These are phyloP conservation scores for Cacoxenus indagator DNA, from an alignment of 2,888 invertebrate species.

Conservation along the genomic window DNA sequence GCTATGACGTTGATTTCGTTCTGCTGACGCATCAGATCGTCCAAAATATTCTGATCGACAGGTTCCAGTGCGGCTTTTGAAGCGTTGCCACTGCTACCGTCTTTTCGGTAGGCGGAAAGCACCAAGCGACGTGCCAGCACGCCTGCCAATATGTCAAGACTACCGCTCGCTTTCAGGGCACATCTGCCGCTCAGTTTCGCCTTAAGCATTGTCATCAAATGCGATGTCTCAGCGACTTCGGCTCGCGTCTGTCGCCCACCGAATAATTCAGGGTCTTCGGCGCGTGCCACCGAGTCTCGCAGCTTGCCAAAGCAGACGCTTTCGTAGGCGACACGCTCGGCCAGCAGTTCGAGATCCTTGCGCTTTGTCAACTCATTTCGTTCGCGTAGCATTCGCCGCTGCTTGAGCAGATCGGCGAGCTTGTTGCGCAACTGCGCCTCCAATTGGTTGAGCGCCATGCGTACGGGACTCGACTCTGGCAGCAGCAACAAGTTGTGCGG, in stretches of 20 bases:
- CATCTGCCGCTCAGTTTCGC: slow-evolving; percentile 76
- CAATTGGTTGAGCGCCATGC: slow-evolving; percentile 75
- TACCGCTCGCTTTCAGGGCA: slow-evolving; percentile 71
- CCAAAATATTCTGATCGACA: slow-evolving; percentile 69
- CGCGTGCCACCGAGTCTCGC: slow-evolving; percentile 77
- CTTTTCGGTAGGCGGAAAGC: slow-evolving; percentile 61
- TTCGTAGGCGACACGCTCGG: slow-evolving; percentile 86
- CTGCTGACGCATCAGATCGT: slow-evolving; percentile 73
- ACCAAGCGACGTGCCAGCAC: slow-evolving; percentile 81
- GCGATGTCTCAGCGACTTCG: slow-evolving; percentile 83
- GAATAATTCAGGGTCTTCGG: slow-evolving; percentile 74
- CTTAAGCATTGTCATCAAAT: slow-evolving; percentile 81
- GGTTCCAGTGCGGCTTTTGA: slow-evolving; percentile 73
- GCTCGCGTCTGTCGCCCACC: slow-evolving; percentile 76
- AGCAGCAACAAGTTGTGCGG: slow-evolving; percentile 68
- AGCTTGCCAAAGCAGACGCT: slow-evolving; percentile 80
- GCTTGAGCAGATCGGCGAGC: slow-evolving; percentile 78
- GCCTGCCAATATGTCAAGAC: slow-evolving; percentile 80
- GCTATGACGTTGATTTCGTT: slow-evolving; percentile 76
- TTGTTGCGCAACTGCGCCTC: slow-evolving; percentile 80
- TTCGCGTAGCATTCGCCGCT: slow-evolving; percentile 77
- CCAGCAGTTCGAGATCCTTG: slow-evolving; percentile 79
- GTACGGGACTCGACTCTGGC: slow-evolving; percentile 73
- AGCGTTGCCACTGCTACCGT: slow-evolving; percentile 42
- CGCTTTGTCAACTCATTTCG: slow-evolving; percentile 79